These are phyloP conservation scores for Benthosema pterotum DNA, from an alignment of 2,797 vertebrate genomes.

Conservation along the genomic window DNA sequence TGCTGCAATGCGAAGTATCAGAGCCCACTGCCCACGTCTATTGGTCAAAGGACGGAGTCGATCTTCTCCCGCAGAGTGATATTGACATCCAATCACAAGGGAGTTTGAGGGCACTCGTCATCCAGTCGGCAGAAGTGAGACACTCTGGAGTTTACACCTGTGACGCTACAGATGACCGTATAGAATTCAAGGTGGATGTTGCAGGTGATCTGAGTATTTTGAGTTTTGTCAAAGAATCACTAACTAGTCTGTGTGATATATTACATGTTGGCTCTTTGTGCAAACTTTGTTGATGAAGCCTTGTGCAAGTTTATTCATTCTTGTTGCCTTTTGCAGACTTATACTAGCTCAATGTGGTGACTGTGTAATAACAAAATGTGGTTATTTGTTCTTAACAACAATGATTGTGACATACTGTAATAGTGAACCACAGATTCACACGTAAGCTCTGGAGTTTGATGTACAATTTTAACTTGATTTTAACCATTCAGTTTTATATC, in stretches of 20 bases:
- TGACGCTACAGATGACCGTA: slow-evolving; percentile 84
- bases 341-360: background rate
- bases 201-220: slow-evolving; percentile 81
- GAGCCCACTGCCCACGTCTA: slow-evolving; percentile 71
- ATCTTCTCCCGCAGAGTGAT: slow-evolving; percentile 68
- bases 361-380: background rate
- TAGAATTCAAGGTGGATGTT: slow-evolving; percentile 90
- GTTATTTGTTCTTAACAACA: background rate
- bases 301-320: background rate
- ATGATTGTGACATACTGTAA: background rate
- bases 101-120: slow-evolving; percentile 74
- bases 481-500: background rate
- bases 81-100: slow-evolving; percentile 83
- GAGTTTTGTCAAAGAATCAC: slow-evolving; percentile 60
- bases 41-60: slow-evolving; percentile 89
- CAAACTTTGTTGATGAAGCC: slow-evolving; percentile 18
- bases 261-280: slow-evolving; percentile 48
- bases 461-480: background rate
- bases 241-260: slow-evolving; percentile 52
- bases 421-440: background rate
- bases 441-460: too few relatives aligned
- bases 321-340: slow-evolving; percentile 17
- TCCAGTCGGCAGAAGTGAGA: slow-evolving; percentile 78
- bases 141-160: slow-evolving; percentile 89
- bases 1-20: slow-evolving; percentile 88